A percentile compares a stretch with the other conserved stretches of the same genome.
These are phyloP conservation scores for Drosophila subobscura DNA, from an alignment of 1,140 invertebrate genomes.

Conservation along the genomic window DNA sequence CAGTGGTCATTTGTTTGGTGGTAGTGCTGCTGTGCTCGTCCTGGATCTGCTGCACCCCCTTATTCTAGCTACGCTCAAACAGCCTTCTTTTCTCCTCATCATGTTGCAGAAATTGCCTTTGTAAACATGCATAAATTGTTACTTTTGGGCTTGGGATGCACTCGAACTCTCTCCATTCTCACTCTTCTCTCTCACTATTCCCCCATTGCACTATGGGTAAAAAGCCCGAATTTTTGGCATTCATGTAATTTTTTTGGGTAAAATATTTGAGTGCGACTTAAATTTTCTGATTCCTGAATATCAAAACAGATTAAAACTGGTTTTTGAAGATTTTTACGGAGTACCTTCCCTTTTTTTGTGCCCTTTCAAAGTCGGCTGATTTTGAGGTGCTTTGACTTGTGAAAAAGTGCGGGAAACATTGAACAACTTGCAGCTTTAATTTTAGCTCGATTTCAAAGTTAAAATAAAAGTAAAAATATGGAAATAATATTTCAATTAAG, in stretches of 20 bases:
- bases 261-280: too few species aligned
- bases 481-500: too few species aligned
- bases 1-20: slow-evolving; percentile 47
- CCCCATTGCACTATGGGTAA: background rate
- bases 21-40: slow-evolving; percentile 10
- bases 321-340: too few species aligned
- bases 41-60: background rate
- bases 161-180: slow-evolving; percentile 6
- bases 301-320: too few species aligned
- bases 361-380: background rate
- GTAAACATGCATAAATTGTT: slow-evolving; percentile 79
- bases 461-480: too few species aligned
- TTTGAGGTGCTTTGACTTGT: too few species aligned
- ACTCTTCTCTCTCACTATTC: background rate
- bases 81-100: background rate
- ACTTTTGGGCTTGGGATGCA: slow-evolving; percentile 54
- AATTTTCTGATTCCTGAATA: too few species aligned
- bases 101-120: slow-evolving; percentile 65
- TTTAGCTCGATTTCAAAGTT: too few species aligned
- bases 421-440: too few species aligned
- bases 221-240: too few species aligned
- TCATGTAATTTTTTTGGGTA: too few species aligned
- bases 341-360: background rate
- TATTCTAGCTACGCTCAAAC: background rate
- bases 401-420: too few species aligned